Evolutionary conservation across 2,113 vertebrate genomes (phyloP), one percentile per base, ranked within the genome.

Genomic region (Gasterosteus aculeatus): DNA sequence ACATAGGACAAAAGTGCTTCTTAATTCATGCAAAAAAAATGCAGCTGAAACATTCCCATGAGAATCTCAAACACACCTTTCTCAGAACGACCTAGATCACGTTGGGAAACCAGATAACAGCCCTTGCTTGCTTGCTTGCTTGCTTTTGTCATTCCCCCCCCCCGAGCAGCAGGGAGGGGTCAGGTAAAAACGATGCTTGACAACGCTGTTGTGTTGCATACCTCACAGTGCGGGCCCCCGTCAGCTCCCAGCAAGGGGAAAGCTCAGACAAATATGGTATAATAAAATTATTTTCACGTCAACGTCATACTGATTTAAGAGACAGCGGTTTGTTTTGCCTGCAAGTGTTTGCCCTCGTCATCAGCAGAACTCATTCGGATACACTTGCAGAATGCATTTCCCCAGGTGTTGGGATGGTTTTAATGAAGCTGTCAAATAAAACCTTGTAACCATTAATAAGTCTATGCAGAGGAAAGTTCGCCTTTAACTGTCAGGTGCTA

Each of bases 391-490:
- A 39, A 56, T 53, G 51, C 49, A 61, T 62, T 79, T 73, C 68
- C 63, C 16, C 8, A 2, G 22, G 29, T 35, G 1, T 19, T 11
- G 49, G 47, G 29, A 33, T 33, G 10, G 60, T 69, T 83, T 75
- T 69, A 33, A 61, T 62, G 54, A 70, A 77, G 61, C 76, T 72
- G 78, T 74, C 64, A 77, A 74, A 77, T 62, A 72, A 54, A 66
- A 33, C 49, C 57, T 63, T 73, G 80, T 75, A 83, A 83, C 69
- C 72, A 72, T 81, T 85, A 88, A 81, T 79, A 47, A 78, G 59
- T 65, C 42, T 26, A 49, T 72, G 39, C 74, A 80, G 63, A 67
- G 57, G 47, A 22, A 79, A 61, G 29, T 77, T 82, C 49, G 81
- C 78, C 77, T 85, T 81, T 75, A 56, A 29, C 82, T 12, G 1